phyloP scores from a whole-genome alignment of 2,113 vertebrate genomes.

The Cichladusa arquata region DNA sequence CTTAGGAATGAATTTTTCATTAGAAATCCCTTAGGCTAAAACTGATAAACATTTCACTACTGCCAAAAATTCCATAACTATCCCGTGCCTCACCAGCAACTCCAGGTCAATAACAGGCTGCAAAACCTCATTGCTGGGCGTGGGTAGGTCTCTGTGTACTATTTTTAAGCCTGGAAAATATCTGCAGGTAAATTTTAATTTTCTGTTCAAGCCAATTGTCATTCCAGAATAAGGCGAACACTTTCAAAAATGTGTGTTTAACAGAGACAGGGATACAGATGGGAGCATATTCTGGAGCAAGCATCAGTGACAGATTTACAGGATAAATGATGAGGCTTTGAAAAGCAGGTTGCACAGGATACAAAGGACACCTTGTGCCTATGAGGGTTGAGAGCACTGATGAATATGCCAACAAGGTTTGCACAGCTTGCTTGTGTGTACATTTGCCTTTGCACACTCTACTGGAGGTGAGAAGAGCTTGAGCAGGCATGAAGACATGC shows the following conservation, averaged over 20 bases:
- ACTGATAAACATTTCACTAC: not conserved
- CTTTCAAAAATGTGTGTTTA: not conserved
- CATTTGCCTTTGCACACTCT: constrained; percentile 17
- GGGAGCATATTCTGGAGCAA: not conserved
- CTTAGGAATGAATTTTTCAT: not conserved
- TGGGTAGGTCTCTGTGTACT: not conserved
- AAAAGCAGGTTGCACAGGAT: not conserved
- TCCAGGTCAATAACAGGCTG: not conserved
- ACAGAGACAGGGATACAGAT: not conserved
- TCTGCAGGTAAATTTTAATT: not conserved
- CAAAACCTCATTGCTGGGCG: not conserved
- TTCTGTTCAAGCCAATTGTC: not conserved
- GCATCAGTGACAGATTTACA: not conserved
- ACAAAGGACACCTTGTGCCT: constrained; percentile 20
- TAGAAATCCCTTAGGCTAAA: not conserved
- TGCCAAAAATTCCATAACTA: not conserved
- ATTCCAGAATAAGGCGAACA: not conserved
- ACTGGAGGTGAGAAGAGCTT: constrained; percentile 19
- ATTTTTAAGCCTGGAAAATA: not conserved
- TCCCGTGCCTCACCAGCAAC: not conserved
- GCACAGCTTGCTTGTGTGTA: constrained; percentile 8
- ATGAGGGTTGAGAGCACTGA: not conserved
- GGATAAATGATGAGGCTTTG: constrained; percentile 8
- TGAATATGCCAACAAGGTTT: not conserved
- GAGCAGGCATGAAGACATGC: not conserved